Conservation (phyloP, 1,140 invertebrate genomes). For the Drosophila aff. region DNA sequence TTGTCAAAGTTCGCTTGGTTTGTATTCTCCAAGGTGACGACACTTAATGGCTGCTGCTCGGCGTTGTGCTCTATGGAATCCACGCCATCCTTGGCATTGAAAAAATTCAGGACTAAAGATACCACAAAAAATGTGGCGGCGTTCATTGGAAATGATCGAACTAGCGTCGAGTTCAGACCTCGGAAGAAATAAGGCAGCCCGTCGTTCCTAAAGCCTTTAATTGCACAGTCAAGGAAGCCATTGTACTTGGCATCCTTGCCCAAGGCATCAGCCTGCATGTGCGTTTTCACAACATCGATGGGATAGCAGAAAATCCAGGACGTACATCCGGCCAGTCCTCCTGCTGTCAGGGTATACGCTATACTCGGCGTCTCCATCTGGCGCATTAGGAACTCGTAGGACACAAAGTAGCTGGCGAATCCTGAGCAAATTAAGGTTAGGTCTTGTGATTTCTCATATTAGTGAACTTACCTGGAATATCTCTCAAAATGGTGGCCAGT, state of each 20-base stretch:
- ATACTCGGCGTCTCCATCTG: conserved; percentile 84
- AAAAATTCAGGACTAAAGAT: conserved; percentile 88
- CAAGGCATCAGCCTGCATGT: conserved; percentile 92
- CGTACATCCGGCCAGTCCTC: conserved; percentile 91
- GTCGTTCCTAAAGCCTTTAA: conserved; percentile 89
- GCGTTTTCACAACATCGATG: conserved; percentile 95
- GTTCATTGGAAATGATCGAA: conserved; percentile 96
- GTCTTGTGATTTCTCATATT: neutral
- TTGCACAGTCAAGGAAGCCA: conserved; percentile 90
- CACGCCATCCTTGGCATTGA: conserved; percentile 43
- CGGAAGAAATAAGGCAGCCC: conserved; percentile 89
- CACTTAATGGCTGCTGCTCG: conserved; percentile 39
- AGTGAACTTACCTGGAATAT: conserved; percentile 88
- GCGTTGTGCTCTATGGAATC: conserved; percentile 42
- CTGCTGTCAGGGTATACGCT: conserved; percentile 89
- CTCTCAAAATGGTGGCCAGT: conserved; percentile 90
- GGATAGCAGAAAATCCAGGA: conserved; percentile 96
- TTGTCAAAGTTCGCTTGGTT: conserved; percentile 29
- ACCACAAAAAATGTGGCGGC: conserved; percentile 95
- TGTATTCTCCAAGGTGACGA: conserved; percentile 62
- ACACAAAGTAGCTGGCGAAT: conserved; percentile 87
- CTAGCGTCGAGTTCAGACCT: conserved; percentile 91
- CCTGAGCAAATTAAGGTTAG: conserved; percentile 53
- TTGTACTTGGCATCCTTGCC: conserved; percentile 86
- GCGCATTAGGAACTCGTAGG: conserved; percentile 90